A percentile compares a stretch with the other conserved stretches of the same genome.
These are phyloP conservation scores for Meda fulgida DNA, from an alignment of 2,797 vertebrate species.

Conservation along the genomic window DNA sequence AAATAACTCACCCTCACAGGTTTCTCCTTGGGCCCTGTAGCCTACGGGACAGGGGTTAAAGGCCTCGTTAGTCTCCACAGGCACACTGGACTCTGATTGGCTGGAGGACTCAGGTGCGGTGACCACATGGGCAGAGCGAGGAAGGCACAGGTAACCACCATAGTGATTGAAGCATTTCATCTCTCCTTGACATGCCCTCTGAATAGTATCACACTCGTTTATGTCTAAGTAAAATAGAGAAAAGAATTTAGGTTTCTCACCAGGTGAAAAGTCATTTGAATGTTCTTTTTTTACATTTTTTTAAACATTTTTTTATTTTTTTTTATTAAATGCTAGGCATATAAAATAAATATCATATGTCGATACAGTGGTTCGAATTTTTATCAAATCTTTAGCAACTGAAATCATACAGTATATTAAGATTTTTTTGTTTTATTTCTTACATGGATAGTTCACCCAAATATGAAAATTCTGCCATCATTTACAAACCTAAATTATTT, in stretches of 20 bases:
- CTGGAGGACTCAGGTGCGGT: slow-evolving; percentile 53
- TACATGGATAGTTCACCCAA: background rate
- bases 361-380: background rate
- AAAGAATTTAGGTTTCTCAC: background rate
- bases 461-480: background rate
- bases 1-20: slow-evolving; percentile 75
- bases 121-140: slow-evolving; percentile 81
- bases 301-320: background rate
- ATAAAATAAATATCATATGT: background rate
- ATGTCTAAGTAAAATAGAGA: slow-evolving; percentile 52
- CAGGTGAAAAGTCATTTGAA: background rate
- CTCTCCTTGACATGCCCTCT: slow-evolving; percentile 89
- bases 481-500: background rate
- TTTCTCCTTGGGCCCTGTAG: slow-evolving; percentile 74
- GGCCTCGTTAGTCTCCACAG: slow-evolving; percentile 44
- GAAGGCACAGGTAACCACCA: slow-evolving; percentile 89
- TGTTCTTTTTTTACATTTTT: too few species aligned
- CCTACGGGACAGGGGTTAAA: slow-evolving; percentile 75
- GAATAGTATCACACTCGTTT: slow-evolving; percentile 86
- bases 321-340: background rate
- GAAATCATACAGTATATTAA: background rate
- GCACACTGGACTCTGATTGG: slow-evolving; percentile 53
- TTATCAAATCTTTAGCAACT: background rate
- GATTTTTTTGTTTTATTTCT: background rate
- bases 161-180: slow-evolving; percentile 98